These are phyloP conservation scores for Muntiacus reevesi DNA, from an alignment of 2,113 vertebrate species.

Conservation along the genomic window DNA sequence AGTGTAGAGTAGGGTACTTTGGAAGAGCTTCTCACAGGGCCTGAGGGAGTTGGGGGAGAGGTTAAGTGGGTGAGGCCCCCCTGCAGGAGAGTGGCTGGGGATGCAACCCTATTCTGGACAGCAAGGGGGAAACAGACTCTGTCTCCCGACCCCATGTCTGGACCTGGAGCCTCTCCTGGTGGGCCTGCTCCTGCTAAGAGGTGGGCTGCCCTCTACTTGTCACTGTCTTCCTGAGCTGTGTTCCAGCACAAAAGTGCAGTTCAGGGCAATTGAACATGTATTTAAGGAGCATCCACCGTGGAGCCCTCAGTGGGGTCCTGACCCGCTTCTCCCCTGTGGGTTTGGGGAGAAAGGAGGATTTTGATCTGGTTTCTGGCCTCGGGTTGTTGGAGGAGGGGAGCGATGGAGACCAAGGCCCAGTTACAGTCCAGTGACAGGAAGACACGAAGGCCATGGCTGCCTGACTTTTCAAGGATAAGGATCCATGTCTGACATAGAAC, in stretches of 20 bases:
- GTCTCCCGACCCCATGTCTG: fast-evolving
- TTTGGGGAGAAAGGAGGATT: not conserved
- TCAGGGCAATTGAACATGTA: not conserved
- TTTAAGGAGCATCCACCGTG: not conserved
- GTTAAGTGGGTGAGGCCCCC: not conserved
- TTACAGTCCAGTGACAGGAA: not conserved
- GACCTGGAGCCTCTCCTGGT: not conserved
- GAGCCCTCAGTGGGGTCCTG: not conserved
- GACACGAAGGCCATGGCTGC: not conserved
- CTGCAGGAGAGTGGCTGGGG: not conserved
- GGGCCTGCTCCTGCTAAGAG: not conserved
- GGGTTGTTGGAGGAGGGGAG: not conserved
- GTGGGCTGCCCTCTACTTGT: not conserved
- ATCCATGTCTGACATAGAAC: not conserved
- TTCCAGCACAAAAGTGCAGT: not conserved
- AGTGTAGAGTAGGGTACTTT: not conserved
- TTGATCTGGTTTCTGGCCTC: not conserved
- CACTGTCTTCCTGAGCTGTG: not conserved
- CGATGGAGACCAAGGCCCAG: not conserved
- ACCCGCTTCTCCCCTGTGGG: fast-evolving
- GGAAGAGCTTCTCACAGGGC: not conserved
- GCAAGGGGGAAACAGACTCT: not conserved
- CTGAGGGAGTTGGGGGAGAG: not conserved
- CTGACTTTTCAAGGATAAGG: not conserved
- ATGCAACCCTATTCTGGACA: not conserved